A percentile compares a stretch with the other conserved stretches of the same genome.
Conservation (phyloP, 2,888 invertebrate genomes). For the Glomeris marginata region DNA sequence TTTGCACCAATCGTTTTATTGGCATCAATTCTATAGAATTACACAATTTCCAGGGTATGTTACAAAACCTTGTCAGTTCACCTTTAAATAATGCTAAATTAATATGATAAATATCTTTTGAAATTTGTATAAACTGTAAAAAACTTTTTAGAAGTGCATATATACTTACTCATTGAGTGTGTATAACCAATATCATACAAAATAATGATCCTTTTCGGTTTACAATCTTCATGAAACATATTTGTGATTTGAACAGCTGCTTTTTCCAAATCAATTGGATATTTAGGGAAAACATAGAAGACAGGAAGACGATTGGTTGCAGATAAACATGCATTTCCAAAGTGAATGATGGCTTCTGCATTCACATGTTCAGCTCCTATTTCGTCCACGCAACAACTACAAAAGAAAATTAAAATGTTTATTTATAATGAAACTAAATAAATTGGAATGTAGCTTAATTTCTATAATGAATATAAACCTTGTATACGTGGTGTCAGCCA, state of each 20-base stretch:
- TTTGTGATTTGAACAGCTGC: slow-evolving; percentile 13
- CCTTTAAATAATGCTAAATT: too few species aligned
- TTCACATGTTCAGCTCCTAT: slow-evolving; percentile 76
- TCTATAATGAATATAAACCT: slow-evolving; percentile 37
- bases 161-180: slow-evolving; percentile 3
- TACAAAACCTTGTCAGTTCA: too few species aligned
- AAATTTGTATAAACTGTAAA: too few species aligned
- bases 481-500: slow-evolving; percentile 84
- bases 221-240: slow-evolving; percentile 18
- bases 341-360: slow-evolving; percentile 77
- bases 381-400: slow-evolving; percentile 76
- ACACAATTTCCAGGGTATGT: too few species aligned
- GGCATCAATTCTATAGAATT: too few species aligned
- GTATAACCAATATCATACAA: slow-evolving; percentile 2
- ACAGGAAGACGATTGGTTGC: slow-evolving; percentile 57
- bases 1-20: too few species aligned
- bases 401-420: slow-evolving; percentile 12
- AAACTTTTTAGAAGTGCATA: too few species aligned
- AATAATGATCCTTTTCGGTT: neutral
- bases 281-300: slow-evolving; percentile 52
- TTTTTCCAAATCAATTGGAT: slow-evolving; percentile 37
- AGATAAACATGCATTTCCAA: slow-evolving; percentile 76
- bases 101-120: too few species aligned
- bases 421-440: slow-evolving; percentile 6
- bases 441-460: too few species aligned